Conservation (phyloP, 1,140 invertebrate species). For the Cephus cinctus region DNA sequence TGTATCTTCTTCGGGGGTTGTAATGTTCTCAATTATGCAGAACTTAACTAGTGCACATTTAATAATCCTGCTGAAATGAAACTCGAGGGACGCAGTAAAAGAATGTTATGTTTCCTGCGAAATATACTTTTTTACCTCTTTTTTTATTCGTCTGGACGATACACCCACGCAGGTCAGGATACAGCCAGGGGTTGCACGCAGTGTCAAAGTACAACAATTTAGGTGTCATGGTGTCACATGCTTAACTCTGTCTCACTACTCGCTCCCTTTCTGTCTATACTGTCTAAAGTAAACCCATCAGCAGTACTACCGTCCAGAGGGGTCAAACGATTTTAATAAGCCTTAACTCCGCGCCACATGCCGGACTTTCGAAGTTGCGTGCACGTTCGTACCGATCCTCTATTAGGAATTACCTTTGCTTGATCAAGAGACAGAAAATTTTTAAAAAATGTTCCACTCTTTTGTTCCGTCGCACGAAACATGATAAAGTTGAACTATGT, state of each 20-base stretch:
- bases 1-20: no score
- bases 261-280: slow-evolving; percentile 9
- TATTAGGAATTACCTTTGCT: no score
- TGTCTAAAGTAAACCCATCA: slow-evolving; percentile 35
- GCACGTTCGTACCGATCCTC: no score
- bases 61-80: no score
- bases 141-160: slow-evolving; percentile 13
- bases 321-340: slow-evolving; percentile 51
- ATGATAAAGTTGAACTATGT: no score
- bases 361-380: slow-evolving; percentile 26
- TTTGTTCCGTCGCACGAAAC: no score
- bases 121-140: not conserved
- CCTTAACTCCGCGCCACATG: slow-evolving; percentile 38
- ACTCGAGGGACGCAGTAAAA: no score
- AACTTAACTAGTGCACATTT: no score
- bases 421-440: no score
- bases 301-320: slow-evolving; percentile 26
- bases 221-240: slow-evolving; percentile 24
- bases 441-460: no score
- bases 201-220: slow-evolving; percentile 27
- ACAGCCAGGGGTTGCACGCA: slow-evolving; percentile 16
- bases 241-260: slow-evolving; percentile 11
- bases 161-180: slow-evolving; percentile 20
- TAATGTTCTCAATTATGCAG: no score
- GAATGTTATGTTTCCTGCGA: no score